Conservation (phyloP, 2,888 invertebrate genomes). For the Thecophora atra region DNA sequence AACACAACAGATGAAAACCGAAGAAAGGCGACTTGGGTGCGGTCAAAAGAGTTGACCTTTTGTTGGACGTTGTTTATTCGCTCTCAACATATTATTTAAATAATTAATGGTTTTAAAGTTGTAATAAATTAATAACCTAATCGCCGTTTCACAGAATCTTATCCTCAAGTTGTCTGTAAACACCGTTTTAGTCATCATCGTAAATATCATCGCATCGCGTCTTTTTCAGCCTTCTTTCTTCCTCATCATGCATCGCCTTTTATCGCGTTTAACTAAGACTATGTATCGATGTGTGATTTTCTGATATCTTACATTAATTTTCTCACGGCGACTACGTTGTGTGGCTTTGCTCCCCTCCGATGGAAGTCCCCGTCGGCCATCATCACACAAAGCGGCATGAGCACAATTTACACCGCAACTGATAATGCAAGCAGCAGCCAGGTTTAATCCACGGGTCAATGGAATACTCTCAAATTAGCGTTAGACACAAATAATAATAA, state of each 20-base stretch:
- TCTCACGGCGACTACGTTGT: no score
- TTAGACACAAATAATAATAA: neutral
- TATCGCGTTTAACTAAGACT: no score
- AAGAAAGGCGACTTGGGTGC: conserved; percentile 29
- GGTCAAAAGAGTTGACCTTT: conserved; percentile 14
- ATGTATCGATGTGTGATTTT: no score
- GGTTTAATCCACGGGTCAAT: conserved; percentile 27
- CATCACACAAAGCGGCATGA: no score
- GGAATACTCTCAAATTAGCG: conserved; percentile 2
- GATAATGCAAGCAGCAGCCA: no score
- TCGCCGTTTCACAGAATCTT: neutral
- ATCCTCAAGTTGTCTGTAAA: neutral
- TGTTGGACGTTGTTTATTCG: neutral
- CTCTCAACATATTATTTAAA: conserved; percentile 19
- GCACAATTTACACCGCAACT: no score
- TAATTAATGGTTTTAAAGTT: conserved; percentile 33
- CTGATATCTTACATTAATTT: no score
- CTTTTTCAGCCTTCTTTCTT: no score
- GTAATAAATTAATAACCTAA: conserved; percentile 22
- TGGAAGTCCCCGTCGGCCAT: no score
- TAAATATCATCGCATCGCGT: no score
- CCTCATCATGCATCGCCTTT: no score
- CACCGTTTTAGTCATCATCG: neutral
- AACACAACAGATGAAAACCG: conserved; percentile 17
- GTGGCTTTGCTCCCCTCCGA: no score